A percentile compares a stretch with the other conserved stretches of the same genome.
phyloP scores from a whole-genome alignment of 2,797 vertebrate genomes.

The Hippopotamyrus pictus region DNA sequence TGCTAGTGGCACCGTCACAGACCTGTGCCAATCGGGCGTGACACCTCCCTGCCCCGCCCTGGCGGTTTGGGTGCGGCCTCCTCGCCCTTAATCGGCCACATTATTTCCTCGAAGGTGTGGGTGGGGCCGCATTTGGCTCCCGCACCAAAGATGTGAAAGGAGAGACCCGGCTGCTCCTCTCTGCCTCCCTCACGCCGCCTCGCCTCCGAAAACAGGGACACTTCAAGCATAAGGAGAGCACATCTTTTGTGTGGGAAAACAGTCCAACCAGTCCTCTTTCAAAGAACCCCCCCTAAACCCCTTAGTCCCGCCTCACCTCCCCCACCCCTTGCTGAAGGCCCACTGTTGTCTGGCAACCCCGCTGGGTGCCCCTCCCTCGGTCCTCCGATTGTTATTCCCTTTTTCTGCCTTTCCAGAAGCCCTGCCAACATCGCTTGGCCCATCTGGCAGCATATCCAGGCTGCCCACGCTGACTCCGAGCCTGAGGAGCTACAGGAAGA shows the following conservation, averaged over 20 bases:
- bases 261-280: slow-evolving; percentile 51
- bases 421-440: slow-evolving; percentile 18
- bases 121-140: slow-evolving; percentile 1
- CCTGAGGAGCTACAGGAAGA: background rate
- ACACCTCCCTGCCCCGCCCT: slow-evolving; percentile 23
- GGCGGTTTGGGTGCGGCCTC: slow-evolving; percentile 17
- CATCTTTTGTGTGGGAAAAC: slow-evolving; percentile 60
- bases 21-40: slow-evolving; percentile 27
- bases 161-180: slow-evolving; percentile 32
- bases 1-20: slow-evolving; percentile 31
- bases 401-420: slow-evolving; percentile 31
- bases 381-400: slow-evolving; percentile 33
- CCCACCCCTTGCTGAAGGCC: background rate
- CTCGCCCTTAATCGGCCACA: slow-evolving; percentile 12
- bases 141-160: slow-evolving; percentile 30
- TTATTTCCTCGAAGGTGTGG: slow-evolving; percentile 22
- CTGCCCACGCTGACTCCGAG: background rate
- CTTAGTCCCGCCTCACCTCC: background rate
- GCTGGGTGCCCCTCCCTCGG: slow-evolving; percentile 29
- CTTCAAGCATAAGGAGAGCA: slow-evolving; percentile 48
- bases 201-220: slow-evolving; percentile 47
- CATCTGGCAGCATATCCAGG: background rate
- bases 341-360: slow-evolving; percentile 12
- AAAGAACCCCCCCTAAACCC: background rate
- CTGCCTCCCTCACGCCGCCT: no score